These are phyloP conservation scores for Oncorhynchus tshawytscha DNA, from an alignment of 2,113 vertebrate species.

Conservation along the genomic window DNA sequence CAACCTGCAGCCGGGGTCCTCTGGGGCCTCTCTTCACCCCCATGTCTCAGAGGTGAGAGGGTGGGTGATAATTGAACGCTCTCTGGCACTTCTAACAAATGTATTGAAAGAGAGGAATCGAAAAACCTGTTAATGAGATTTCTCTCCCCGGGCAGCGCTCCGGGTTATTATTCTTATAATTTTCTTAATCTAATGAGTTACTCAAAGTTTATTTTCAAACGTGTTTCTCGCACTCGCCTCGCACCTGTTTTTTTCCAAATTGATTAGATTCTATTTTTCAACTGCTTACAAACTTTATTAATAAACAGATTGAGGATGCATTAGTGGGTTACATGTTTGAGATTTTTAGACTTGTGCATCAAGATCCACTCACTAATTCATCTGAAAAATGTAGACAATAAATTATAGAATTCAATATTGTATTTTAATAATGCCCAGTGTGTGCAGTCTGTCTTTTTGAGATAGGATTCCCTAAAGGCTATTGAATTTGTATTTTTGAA, in stretches of 20 bases:
- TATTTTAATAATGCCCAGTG: background rate
- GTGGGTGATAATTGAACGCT: constrained; percentile 71
- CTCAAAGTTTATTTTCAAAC: constrained; percentile 67
- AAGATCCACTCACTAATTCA: background rate
- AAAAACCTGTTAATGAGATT: constrained; percentile 79
- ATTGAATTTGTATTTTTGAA: background rate
- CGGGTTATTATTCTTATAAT: constrained; percentile 70
- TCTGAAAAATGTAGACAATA: constrained; percentile 19
- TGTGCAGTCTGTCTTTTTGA: background rate
- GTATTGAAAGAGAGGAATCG: constrained; percentile 71
- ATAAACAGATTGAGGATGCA: constrained; percentile 44
- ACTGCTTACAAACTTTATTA: constrained; percentile 36
- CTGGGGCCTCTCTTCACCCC: constrained; percentile 56
- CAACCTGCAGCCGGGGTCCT: constrained; percentile 28
- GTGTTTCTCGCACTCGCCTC: constrained; percentile 44
- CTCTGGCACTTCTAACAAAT: constrained; percentile 69
- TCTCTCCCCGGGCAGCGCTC: constrained; percentile 59
- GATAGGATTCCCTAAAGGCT: constrained; percentile 1
- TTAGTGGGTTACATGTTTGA: no score
- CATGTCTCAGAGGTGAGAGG: constrained; percentile 69
- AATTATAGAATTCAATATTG: constrained; percentile 14
- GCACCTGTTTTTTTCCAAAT: background rate
- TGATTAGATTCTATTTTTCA: constrained; percentile 31
- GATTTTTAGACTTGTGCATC: no score
- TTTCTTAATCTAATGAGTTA: constrained; percentile 72